Evolutionary conservation across 2,113 vertebrate genomes (phyloP), one percentile per base, ranked within the genome.

Genomic region (Lanius ludovicianus): DNA sequence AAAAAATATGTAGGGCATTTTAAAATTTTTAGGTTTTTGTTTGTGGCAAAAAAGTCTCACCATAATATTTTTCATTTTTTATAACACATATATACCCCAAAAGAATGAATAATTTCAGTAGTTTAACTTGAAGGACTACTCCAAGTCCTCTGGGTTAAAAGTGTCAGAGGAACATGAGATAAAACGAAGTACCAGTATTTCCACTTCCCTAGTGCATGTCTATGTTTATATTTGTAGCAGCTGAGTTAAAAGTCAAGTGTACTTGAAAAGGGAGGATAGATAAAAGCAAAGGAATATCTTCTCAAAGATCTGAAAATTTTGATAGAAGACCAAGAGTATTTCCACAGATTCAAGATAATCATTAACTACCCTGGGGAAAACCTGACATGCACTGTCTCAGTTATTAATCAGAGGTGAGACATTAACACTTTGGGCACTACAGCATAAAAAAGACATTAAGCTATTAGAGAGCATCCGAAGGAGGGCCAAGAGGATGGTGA

Each of bases 381-480:
- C 1, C 25, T 65, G 24, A 6, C 24, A 25, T 30, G 5, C 9
- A 15, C 15, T 8, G 2, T 77, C 76, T 73, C 23, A 18, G 2
- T 49, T 89, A 69, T 50, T 17, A 70, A 13, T n/a, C 19, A 78
- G 65, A 62, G 11, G 14, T 69, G 41, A 57, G 41, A 35, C 9
- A 24, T 1, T n/a, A 31, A 30, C 6, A 9, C 28, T 55, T 79
- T 20, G 22, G 42, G 20, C 31, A 28, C 7, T 33, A 14, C 2
- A 50, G 23, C 13, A 52, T 11, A 20, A 17, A 57, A 57, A 37
- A 44, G 14, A 23, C 3, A 37, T 42, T 57, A 44, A 44, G 6
- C 15, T 52, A 2, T 24, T 21, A 14, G 49, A 71, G 3, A 49
- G 11, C 0, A 1, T 25, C 13, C 13, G 20, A 67, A 52, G 13